Conservation (phyloP, 2,113 vertebrate genomes). For the Poeciliopsis retropinna region DNA sequence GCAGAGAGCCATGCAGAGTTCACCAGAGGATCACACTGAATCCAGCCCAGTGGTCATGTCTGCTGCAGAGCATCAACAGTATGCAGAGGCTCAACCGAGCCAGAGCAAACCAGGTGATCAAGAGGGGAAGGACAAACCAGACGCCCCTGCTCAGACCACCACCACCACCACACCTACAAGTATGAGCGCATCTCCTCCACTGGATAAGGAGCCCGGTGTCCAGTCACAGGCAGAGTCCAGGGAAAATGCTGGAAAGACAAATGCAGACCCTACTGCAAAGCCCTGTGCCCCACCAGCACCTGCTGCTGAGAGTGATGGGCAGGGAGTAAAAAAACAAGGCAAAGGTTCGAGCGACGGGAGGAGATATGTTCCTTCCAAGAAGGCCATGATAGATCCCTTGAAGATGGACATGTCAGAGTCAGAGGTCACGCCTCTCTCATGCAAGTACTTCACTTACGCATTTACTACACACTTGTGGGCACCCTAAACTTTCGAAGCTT, state of each 20-base stretch:
- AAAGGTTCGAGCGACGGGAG: constrained; percentile 35
- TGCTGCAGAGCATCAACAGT: constrained; percentile 13
- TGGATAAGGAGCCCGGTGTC: constrained; percentile 3
- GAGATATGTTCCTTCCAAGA: constrained; percentile 77
- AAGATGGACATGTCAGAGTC: constrained; percentile 79
- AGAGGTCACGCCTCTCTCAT: constrained; percentile 66
- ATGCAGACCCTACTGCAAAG: constrained; percentile 21
- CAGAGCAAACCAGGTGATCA: constrained; percentile 18
- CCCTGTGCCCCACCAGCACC: not conserved
- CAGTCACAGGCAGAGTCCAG: constrained; percentile 5
- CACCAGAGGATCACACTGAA: constrained; percentile 14
- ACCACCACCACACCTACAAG: not conserved
- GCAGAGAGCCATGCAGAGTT: constrained; percentile 61
- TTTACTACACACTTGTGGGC: not conserved
- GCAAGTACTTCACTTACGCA: constrained; percentile 65
- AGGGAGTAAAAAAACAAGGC: constrained; percentile 41
- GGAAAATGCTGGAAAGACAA: not conserved
- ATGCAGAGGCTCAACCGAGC: constrained; percentile 22
- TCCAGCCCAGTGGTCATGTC: constrained; percentile 27
- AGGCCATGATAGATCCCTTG: constrained; percentile 77
- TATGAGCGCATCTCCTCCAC: not conserved
- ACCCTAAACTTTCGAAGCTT: not conserved
- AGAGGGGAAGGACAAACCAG: not conserved
- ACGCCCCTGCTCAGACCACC: not conserved
- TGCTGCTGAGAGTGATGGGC: not conserved